A percentile compares a stretch with the other conserved stretches of the same genome.
phyloP scores from a whole-genome alignment of 1,140 invertebrate genomes.

The Dolichoris vasculosae region DNA sequence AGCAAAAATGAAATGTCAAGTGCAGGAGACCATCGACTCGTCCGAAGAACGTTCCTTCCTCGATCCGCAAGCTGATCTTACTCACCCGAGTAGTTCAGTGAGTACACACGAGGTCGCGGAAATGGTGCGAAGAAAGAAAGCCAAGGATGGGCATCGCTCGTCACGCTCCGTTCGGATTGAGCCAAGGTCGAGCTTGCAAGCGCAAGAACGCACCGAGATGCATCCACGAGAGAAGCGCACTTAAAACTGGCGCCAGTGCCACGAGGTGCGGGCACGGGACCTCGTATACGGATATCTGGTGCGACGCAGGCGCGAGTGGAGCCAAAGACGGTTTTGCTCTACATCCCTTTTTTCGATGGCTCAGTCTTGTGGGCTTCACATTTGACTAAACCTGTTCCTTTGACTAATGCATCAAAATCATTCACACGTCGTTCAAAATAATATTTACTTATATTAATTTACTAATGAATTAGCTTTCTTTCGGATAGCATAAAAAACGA shows the following conservation, averaged over 20 bases:
- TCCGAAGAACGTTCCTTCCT: too few relatives aligned
- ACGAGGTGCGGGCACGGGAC: conserved; percentile 27
- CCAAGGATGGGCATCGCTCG: neutral
- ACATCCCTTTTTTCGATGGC: neutral
- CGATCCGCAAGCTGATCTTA: neutral
- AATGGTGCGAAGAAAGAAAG: too few relatives aligned
- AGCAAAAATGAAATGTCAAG: too few relatives aligned
- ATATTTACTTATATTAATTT: too few relatives aligned
- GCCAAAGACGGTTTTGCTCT: neutral
- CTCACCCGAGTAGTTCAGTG: neutral
- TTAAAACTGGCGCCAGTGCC: conserved; percentile 71
- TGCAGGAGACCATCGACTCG: too few relatives aligned
- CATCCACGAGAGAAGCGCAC: conserved; percentile 71
- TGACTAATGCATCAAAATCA: too few relatives aligned
- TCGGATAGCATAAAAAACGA: too few relatives aligned
- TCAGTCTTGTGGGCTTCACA: too few relatives aligned
- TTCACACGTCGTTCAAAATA: too few relatives aligned
- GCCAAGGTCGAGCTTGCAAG: conserved; percentile 33
- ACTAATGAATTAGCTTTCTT: too few relatives aligned
- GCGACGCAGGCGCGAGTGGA: conserved; percentile 26
- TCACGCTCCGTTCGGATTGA: neutral
- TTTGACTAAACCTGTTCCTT: too few relatives aligned
- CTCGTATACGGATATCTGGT: neutral
- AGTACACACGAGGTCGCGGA: neutral
- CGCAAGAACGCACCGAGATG: conserved; percentile 59